These are phyloP conservation scores for Platycheirus albimanus DNA, from an alignment of 2,888 invertebrate species.

Conservation along the genomic window DNA sequence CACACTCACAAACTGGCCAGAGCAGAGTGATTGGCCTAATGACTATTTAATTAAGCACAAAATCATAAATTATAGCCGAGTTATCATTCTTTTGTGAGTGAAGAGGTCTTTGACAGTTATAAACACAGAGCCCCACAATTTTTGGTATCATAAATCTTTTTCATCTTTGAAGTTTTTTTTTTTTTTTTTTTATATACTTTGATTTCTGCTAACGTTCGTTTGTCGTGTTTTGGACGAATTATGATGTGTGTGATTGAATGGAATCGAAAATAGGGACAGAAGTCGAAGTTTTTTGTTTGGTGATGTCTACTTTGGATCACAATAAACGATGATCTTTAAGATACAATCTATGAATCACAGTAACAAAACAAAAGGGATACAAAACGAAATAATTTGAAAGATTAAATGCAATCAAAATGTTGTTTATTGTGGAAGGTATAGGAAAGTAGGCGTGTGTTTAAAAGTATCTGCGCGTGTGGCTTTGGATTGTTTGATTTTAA, in stretches of 20 bases:
- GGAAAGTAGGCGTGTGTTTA: neutral
- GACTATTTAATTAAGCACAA: slow-evolving; percentile 72
- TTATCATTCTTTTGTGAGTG: slow-evolving; percentile 59
- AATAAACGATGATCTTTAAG: slow-evolving; percentile 54
- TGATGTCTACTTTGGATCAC: slow-evolving; percentile 16
- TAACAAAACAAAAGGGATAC: neutral
- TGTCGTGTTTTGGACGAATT: slow-evolving; percentile 59
- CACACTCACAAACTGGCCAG: neutral
- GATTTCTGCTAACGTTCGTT: slow-evolving; percentile 57
- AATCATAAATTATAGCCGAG: slow-evolving; percentile 65
- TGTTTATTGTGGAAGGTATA: neutral
- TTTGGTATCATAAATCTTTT: slow-evolving; percentile 45
- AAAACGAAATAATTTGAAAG: slow-evolving; percentile 34
- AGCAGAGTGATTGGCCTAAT: slow-evolving; percentile 65
- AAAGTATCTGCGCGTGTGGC: slow-evolving; percentile 36
- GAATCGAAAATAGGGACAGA: slow-evolving; percentile 48
- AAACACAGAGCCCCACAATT: slow-evolving; percentile 18
- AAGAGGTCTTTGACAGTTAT: slow-evolving; percentile 52
- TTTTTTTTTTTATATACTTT: too few species aligned
- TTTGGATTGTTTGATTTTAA: slow-evolving; percentile 35
- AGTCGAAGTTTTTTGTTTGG: slow-evolving; percentile 35
- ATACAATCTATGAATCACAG: slow-evolving; percentile 46
- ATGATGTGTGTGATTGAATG: slow-evolving; percentile 64
- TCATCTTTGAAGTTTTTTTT: neutral
- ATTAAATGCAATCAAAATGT: slow-evolving; percentile 62